These are phyloP conservation scores for Buceros bicornis DNA, from an alignment of 2,797 vertebrate genomes.

Conservation along the genomic window DNA sequence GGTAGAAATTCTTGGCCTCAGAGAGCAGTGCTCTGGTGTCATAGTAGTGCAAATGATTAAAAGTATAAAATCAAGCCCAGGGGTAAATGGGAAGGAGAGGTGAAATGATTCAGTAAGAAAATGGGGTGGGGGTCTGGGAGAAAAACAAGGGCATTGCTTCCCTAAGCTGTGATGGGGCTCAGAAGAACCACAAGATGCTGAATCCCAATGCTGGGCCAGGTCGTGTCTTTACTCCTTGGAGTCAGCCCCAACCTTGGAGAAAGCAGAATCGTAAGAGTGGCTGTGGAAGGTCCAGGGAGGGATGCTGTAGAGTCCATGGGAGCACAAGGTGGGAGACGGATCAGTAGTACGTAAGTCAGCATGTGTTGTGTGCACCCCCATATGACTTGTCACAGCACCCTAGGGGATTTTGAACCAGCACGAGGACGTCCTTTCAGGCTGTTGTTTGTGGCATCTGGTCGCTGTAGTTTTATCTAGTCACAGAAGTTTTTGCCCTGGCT, in stretches of 20 bases:
- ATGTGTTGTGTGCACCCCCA: accelerated
- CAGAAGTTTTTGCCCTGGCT: background rate
- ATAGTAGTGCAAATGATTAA: background rate
- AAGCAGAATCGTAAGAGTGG: background rate
- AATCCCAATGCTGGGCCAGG: background rate
- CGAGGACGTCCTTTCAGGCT: background rate
- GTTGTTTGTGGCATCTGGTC: background rate
- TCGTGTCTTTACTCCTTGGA: background rate
- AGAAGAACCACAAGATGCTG: background rate
- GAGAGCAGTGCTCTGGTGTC: background rate
- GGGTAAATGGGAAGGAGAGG: background rate
- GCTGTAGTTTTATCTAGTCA: background rate
- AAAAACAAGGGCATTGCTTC: background rate
- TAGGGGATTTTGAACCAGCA: background rate
- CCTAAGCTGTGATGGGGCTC: background rate
- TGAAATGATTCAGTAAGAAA: background rate
- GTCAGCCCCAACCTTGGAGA: background rate
- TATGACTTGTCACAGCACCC: background rate
- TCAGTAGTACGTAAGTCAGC: accelerated
- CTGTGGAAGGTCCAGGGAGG: background rate
- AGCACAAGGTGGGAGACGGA: background rate
- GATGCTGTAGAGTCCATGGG: accelerated
- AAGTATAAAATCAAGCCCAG: background rate
- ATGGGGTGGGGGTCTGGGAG: accelerated
- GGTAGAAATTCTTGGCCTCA: background rate